Base-by-base conservation (phyloP, 2,113 vertebrate species). In the Hucho hucho region DNA sequence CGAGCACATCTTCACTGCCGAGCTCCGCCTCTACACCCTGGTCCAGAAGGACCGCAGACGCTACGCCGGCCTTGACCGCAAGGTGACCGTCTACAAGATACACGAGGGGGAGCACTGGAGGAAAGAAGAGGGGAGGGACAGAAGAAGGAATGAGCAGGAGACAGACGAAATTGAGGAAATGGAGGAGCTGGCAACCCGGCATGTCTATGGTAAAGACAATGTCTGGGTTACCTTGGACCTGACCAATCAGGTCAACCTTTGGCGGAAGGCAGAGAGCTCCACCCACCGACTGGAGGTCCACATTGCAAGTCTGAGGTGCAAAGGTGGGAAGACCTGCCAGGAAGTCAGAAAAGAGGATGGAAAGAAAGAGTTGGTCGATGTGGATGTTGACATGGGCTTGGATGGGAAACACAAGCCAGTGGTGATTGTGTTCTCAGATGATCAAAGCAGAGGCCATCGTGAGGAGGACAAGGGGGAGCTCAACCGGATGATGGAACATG, bases 171-270 rank as follows among this genome's bases (percentile, higher is more conserved):
- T 84, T 76, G 2, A 86, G 83, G 69, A 90, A 88, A 28, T 90
- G 90, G 71, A 95, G 86, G 88, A 94, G 71, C 84, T 98, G 84
- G 92, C 93, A 56, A 95, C 94, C 18, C 93, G 92, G 70, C 93
- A 94, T 32, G 90, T 97, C 67, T 93, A 89, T 1, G 92, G 92
- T 84, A 92, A 89, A 0, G 94, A 94, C 83, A 96, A 93, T 0
- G 94, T 93, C 79, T 98, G 97, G 97, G 95, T 98, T 87, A 95
- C 94, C 18, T 98, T 99, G 16, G 96, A 98, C 79, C 85, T 99
- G 84, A 98, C 97, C 0, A 91, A 93, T 66, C 94, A 93, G 68
- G 90, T 95, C 73, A 87, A 88, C 69, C 93, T 84, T 3, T 98
- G 96, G 96, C 88, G 87, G 75, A 93, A 93, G 70, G 92, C 92